Conservation (phyloP, 2,797 vertebrate genomes). For the Enteromius paludinosus region DNA sequence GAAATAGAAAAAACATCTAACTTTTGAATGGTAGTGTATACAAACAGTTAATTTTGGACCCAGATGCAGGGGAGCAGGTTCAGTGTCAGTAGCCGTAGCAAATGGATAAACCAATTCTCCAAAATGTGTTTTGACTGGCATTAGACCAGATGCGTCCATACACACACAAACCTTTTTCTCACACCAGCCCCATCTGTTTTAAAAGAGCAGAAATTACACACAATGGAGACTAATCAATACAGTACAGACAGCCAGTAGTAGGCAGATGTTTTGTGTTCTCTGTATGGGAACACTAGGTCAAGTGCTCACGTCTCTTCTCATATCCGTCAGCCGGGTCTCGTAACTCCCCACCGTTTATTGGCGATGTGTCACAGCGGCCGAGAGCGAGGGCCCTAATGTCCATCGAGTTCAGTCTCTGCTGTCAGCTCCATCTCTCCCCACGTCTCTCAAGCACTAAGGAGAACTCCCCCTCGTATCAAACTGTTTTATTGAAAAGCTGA, state of each 20-base stretch:
- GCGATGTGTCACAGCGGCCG: conserved; percentile 32
- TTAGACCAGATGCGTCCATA: conserved; percentile 38
- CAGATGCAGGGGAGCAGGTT: conserved; percentile 25
- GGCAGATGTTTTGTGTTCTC: conserved; percentile 52
- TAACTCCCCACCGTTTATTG: conserved; percentile 58
- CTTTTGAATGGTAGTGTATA: neutral
- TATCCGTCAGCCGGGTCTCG: conserved; percentile 57
- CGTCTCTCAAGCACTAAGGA: conserved; percentile 35
- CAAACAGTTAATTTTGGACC: neutral
- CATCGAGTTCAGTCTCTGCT: conserved; percentile 42
- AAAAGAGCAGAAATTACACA: conserved; percentile 50
- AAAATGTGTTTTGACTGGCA: conserved; percentile 34
- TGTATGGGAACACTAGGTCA: conserved; percentile 52
- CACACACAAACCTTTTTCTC: conserved; percentile 9
- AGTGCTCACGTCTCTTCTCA: conserved; percentile 45
- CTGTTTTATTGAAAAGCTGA: conserved; percentile 20
- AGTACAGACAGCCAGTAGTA: conserved; percentile 24
- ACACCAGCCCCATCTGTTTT: conserved; percentile 61
- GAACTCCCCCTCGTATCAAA: conserved; percentile 33
- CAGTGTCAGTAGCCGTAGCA: conserved; percentile 15
- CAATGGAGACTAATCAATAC: conserved; percentile 53
- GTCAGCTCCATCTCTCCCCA: conserved; percentile 46
- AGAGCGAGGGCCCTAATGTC: conserved; percentile 53
- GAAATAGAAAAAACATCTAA: neutral
- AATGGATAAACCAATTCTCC: conserved; percentile 35